These are phyloP conservation scores for Trissonchulus latispiculum DNA, from an alignment of 2,888 invertebrate genomes.

Conservation along the genomic window DNA sequence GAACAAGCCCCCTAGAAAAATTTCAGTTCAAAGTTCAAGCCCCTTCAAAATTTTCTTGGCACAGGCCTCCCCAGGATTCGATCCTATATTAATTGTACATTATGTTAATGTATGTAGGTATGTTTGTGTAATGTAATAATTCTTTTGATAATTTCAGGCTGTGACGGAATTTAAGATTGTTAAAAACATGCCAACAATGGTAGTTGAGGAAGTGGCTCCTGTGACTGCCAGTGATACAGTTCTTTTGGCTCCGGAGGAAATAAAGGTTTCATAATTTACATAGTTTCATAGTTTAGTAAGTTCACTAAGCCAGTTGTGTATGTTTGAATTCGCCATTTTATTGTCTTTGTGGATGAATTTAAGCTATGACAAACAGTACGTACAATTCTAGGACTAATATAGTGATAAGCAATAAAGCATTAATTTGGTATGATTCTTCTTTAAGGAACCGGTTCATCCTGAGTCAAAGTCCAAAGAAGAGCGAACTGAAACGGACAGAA, in stretches of 20 bases:
- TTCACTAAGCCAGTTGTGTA: too few species aligned
- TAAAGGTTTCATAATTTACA: constrained; percentile 51
- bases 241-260: constrained; percentile 81
- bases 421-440: not conserved
- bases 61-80: too few species aligned
- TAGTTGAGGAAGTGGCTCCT: constrained; percentile 91
- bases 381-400: too few species aligned
- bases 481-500: constrained; percentile 71
- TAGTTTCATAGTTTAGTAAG: not conserved
- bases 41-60: too few species aligned
- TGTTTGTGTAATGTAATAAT: too few species aligned
- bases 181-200: constrained; percentile 76
- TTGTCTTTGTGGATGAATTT: too few species aligned
- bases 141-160: constrained; percentile 49
- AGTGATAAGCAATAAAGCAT: too few species aligned
- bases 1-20: not conserved
- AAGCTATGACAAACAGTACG: too few species aligned
- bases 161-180: constrained; percentile 79
- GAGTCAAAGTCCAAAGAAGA: constrained; percentile 63
- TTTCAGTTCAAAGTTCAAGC: too few species aligned
- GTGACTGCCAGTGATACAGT: constrained; percentile 71
- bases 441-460: constrained; percentile 34
- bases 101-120: too few species aligned
- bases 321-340: too few species aligned
- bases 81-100: too few species aligned